Conservation (phyloP, 1,140 invertebrate species). For the Delia radicum region DNA sequence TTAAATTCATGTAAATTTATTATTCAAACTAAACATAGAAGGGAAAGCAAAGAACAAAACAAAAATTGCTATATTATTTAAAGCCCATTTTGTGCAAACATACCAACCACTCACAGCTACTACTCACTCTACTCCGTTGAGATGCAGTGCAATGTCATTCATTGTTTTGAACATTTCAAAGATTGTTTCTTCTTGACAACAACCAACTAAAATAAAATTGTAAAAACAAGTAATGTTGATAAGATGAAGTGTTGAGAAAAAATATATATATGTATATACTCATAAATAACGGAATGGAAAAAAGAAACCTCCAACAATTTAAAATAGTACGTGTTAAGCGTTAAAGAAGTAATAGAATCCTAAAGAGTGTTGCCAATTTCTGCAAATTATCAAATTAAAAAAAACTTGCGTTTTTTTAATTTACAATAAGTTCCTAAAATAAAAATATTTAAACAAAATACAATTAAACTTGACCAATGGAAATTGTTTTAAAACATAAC, state of each 20-base stretch:
- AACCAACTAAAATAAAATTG: neutral
- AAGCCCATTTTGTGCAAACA: neutral
- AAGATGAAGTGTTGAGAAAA: constrained; percentile 3
- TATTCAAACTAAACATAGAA: neutral
- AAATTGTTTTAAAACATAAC: too few species aligned
- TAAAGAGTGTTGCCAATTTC: neutral
- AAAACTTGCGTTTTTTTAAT: too few species aligned
- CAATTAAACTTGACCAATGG: too few species aligned
- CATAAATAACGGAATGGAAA: neutral
- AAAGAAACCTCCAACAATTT: neutral
- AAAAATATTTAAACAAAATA: too few species aligned
- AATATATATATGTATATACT: neutral
- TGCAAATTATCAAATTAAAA: too few species aligned
- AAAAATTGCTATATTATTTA: neutral
- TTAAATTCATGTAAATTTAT: neutral
- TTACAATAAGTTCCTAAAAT: too few species aligned
- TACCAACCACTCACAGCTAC: neutral
- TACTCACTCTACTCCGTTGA: neutral
- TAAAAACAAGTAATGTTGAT: neutral
- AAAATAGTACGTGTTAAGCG: neutral
- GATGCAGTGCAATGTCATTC: neutral
- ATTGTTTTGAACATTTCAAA: neutral
- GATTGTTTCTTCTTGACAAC: constrained; percentile 1
- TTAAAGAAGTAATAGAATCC: neutral
- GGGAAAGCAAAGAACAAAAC: neutral